Percentiles rank a stretch among this genome's conserved stretches.
Conservation (phyloP, 1,140 invertebrate species). For the Lordiphosa stackelbergi region DNA sequence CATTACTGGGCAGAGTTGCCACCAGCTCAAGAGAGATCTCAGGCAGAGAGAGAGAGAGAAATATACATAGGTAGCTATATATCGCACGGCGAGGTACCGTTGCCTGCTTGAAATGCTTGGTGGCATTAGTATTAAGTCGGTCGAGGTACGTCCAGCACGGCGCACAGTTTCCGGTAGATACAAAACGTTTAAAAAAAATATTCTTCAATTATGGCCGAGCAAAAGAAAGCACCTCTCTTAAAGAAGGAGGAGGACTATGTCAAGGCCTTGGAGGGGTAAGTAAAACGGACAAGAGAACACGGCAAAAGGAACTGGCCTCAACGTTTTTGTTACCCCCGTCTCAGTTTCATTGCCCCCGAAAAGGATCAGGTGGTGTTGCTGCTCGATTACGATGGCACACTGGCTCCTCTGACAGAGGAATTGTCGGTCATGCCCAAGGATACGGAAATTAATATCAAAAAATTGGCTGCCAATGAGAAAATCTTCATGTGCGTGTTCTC, state of each 20-base stretch:
- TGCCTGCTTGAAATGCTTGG: conserved; percentile 28
- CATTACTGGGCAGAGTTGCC: conserved; percentile 68
- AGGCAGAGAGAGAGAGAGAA: conserved; percentile 1
- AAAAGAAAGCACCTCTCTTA: conserved; percentile 74
- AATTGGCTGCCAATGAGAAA: conserved; percentile 89
- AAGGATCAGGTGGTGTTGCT: conserved; percentile 82
- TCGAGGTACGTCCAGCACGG: conserved; percentile 72
- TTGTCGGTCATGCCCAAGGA: conserved; percentile 89
- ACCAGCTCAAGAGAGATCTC: conserved; percentile 9
- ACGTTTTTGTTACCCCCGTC: background rate
- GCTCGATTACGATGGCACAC: conserved; percentile 93
- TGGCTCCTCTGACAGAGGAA: conserved; percentile 92
- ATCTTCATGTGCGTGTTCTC: conserved; percentile 92
- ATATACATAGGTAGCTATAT: background rate
- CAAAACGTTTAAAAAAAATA: conserved; percentile 17
- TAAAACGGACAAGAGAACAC: background rate
- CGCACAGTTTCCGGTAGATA: conserved; percentile 69
- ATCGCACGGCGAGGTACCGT: background rate
- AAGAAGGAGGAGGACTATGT: conserved; percentile 74
- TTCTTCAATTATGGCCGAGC: conserved; percentile 64
- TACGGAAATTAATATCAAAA: conserved; percentile 89
- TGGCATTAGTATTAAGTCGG: conserved; percentile 73
- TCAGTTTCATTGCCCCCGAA: conserved; percentile 69
- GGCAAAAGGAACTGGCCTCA: conserved; percentile 1
- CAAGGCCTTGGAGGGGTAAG: conserved; percentile 74